These are phyloP conservation scores for Acridotheres tristis DNA, from an alignment of 2,797 vertebrate species.

Conservation along the genomic window DNA sequence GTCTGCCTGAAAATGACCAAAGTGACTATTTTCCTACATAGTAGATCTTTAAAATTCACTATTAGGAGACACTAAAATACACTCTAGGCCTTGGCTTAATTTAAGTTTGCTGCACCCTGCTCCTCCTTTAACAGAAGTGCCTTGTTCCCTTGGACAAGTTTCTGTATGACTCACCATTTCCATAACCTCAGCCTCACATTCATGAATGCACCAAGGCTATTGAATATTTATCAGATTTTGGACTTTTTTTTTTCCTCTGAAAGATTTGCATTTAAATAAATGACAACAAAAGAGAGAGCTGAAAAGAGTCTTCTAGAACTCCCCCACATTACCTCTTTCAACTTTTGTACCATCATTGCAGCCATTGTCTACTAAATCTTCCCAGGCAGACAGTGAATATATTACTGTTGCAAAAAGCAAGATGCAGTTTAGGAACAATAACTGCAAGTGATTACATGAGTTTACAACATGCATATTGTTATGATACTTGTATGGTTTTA, in stretches of 20 bases:
- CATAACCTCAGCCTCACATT: neutral
- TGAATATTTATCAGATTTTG: constrained; percentile 48
- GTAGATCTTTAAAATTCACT: neutral
- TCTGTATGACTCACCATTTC: neutral
- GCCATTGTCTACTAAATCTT: constrained; percentile 22
- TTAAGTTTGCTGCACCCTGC: neutral
- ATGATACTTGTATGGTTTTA: neutral
- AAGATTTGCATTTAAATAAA: constrained; percentile 62
- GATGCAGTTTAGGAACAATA: neutral
- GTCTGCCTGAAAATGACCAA: neutral
- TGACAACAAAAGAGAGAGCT: constrained; percentile 24
- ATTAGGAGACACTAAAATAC: neutral
- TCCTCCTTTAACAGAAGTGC: neutral
- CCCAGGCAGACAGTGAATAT: constrained; percentile 23
- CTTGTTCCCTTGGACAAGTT: neutral
- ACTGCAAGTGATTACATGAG: neutral
- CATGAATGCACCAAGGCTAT: neutral
- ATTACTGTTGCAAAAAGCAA: neutral
- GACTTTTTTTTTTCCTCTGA: neutral
- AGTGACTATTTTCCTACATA: neutral
- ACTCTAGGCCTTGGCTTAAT: neutral
- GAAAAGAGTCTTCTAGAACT: constrained; percentile 20
- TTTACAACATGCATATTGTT: neutral
- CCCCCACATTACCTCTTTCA: neutral
- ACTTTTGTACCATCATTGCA: neutral